Evolutionary conservation across 2,888 invertebrate species (phyloP).

Genomic region (Hirudinaria manillensis): DNA sequence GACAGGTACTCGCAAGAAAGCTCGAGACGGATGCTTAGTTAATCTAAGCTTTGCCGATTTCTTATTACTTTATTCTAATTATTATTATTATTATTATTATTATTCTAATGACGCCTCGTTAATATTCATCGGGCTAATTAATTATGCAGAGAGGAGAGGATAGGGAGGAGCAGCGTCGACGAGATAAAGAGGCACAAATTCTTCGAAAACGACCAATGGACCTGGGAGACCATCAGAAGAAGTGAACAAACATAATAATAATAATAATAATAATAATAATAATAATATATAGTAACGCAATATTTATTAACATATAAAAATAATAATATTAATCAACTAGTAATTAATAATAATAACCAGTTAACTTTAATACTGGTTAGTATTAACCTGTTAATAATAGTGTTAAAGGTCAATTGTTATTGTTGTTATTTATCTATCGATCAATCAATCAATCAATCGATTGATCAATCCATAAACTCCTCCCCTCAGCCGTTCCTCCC

Average conservation of each 20-base stretch:
- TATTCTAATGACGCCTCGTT: background rate
- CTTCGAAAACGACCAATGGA: slow-evolving; percentile 94
- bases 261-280: too few species aligned
- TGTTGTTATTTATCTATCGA: too few species aligned
- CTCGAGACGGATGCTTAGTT: background rate
- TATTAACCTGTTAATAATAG: too few species aligned
- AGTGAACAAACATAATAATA: slow-evolving; percentile 61
- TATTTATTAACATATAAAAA: background rate
- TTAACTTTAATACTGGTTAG: too few species aligned
- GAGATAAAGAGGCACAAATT: slow-evolving; percentile 92
- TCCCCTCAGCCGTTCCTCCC: slow-evolving; percentile 67
- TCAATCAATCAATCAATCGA: too few species aligned
- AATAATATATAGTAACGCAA: too few species aligned
- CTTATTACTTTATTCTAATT: background rate
- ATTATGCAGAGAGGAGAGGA: slow-evolving; percentile 63
- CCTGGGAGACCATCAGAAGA: slow-evolving; percentile 87
- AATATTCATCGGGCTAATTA: background rate
- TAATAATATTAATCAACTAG: background rate
- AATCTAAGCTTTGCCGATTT: background rate
- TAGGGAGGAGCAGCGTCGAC: slow-evolving; percentile 84
- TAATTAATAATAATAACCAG: background rate
- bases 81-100: background rate
- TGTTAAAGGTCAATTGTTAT: too few species aligned
- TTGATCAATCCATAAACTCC: background rate
- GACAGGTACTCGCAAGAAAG: slow-evolving; percentile 62